phyloP scores from a whole-genome alignment of 2,888 invertebrate species.

The Formica aserva region DNA sequence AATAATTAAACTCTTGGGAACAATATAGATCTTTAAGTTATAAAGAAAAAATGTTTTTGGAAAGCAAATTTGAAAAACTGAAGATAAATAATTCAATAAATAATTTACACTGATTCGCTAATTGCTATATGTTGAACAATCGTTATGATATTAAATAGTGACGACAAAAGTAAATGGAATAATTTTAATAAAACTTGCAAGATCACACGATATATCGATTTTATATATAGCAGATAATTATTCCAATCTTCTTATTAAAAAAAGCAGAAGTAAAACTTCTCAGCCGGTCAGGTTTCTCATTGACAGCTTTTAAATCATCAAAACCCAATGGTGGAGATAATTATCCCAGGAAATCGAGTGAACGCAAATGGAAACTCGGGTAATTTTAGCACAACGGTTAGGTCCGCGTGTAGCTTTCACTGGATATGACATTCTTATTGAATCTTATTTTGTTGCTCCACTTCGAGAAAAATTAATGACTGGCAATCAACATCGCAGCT shows the following conservation, averaged over 20 bases:
- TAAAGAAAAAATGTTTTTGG: not conserved
- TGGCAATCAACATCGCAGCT: not conserved
- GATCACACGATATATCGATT: not conserved
- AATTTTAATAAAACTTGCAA: not conserved
- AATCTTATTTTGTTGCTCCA: constrained; percentile 25
- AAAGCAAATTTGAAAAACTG: not conserved
- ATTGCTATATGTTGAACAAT: not conserved
- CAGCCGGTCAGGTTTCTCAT: not conserved
- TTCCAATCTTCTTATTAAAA: not conserved
- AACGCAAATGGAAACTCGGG: constrained; percentile 62
- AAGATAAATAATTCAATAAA: not conserved
- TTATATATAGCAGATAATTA: not conserved
- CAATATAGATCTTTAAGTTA: not conserved
- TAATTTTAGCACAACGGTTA: constrained; percentile 45
- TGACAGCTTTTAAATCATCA: not conserved
- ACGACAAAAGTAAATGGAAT: not conserved
- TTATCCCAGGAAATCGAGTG: constrained; percentile 41
- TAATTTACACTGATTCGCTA: not conserved
- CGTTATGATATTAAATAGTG: not conserved
- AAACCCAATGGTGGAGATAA: constrained; percentile 20
- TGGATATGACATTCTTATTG: constrained; percentile 25
- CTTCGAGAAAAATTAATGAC: constrained; percentile 38
- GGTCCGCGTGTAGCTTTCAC: constrained; percentile 53
- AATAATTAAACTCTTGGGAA: not conserved
- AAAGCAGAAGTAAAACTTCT: not conserved